Conservation (phyloP, 2,113 vertebrate genomes). For the Peromyscus polionotus region DNA sequence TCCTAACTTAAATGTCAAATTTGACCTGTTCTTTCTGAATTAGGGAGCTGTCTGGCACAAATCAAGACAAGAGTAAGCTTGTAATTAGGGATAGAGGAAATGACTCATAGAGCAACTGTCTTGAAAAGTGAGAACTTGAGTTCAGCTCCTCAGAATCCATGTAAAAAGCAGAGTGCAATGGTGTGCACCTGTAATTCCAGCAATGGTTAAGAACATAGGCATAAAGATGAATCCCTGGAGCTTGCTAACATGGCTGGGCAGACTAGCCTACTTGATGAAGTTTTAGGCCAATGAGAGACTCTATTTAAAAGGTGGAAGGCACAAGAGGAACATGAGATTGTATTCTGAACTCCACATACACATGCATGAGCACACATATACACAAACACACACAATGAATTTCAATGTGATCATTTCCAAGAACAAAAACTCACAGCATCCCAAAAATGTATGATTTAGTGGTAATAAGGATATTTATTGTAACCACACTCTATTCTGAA, state of each 20-base stretch:
- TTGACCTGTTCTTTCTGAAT: slow-evolving; percentile 27
- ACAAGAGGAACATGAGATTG: not conserved
- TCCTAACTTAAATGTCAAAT: slow-evolving; percentile 33
- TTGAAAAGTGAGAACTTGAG: not conserved
- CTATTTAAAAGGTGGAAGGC: not conserved
- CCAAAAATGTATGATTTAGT: not conserved
- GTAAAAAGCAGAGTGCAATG: not conserved
- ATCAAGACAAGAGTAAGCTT: slow-evolving; percentile 1
- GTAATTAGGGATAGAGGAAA: not conserved
- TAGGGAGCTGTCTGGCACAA: not conserved
- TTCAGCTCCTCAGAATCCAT: not conserved
- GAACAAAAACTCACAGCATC: slow-evolving; percentile 33
- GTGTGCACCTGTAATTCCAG: not conserved
- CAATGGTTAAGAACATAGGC: not conserved
- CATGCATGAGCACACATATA: not conserved
- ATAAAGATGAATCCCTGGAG: not conserved
- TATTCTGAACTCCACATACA: not conserved
- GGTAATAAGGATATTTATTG: not conserved
- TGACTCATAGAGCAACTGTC: not conserved
- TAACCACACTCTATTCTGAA: not conserved
- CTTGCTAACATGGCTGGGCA: no score
- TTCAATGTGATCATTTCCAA: slow-evolving; percentile 17
- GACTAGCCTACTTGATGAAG: not conserved
- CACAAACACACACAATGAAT: not conserved
- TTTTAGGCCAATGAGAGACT: not conserved